Conservation (phyloP, 2,888 invertebrate genomes). For the Schrankia costaestrigalis region DNA sequence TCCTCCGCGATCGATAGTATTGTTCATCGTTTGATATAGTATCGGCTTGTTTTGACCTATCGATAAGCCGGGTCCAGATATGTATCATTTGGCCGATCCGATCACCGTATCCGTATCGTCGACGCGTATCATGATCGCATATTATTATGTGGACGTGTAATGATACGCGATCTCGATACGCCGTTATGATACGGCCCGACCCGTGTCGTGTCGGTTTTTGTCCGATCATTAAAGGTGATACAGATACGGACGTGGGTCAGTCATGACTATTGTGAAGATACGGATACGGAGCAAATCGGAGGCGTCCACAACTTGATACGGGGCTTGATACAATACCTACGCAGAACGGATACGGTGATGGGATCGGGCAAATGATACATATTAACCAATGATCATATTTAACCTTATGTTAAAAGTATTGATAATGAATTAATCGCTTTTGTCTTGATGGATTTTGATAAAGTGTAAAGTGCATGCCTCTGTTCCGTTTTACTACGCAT, state of each 20-base stretch:
- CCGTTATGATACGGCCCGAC: constrained; percentile 21
- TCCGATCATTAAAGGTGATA: constrained; percentile 21
- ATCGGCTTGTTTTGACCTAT: no score
- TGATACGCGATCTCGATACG: constrained; percentile 21
- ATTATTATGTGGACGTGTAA: constrained; percentile 15
- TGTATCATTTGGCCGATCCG: no score
- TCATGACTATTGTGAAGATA: constrained; percentile 1
- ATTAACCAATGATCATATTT: no score
- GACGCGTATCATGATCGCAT: constrained; percentile 21
- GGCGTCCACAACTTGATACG: constrained; percentile 15
- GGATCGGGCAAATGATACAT: constrained; percentile 8
- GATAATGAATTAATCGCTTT: no score
- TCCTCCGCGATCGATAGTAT: no score
- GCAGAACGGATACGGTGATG: constrained; percentile 17
- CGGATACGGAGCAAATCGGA: constrained; percentile 21
- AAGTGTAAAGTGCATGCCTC: no score
- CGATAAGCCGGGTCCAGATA: no score
- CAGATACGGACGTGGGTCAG: constrained; percentile 2
- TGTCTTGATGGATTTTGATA: no score
- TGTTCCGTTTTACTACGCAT: no score
- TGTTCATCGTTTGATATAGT: no score
- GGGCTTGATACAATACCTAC: constrained; percentile 7
- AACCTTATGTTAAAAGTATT: no score
- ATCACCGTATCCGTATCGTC: no score
- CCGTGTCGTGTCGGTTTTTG: constrained; percentile 21